Base-by-base conservation (phyloP, 92 coral and sea anemone species). In the Ricordea florida region DNA sequence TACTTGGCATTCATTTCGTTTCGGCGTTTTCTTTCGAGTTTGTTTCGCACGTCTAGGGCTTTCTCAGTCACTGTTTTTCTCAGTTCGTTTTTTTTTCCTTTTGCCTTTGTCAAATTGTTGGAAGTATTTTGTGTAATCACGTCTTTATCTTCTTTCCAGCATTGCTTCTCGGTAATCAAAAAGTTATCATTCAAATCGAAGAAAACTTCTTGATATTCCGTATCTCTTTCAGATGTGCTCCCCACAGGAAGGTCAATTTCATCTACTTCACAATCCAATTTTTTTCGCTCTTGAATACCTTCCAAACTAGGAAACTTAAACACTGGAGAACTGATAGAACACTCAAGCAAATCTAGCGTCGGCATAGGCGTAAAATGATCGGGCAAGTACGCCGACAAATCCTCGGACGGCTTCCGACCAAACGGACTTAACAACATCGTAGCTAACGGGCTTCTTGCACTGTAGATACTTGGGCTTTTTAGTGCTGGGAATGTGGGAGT, bases 1-100 rank as follows among this genome's bases (percentile, higher is more conserved):
- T 60, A 74, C 56, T 74, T 82, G 3, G 37, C 60, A 74, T 82
- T 82, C 77, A 82, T 57, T 16, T 61, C 70, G 35, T 46, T 74
- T 45, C 88, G 69, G 0, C 88, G 72, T 21, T 53, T 35, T 66
- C 88, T 33, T 52, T 82, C 88, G 22, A 69, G 60, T 37, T 27
- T 32, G 69, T 82, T 82, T 35, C 88, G 80, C 9, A 73, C 55
- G 34, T 47, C 34, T 6, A 73, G 5, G 10, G 29, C 33, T 6
- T 15, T 36, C 28, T 3, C 57, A 10, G 38, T 9, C 44, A 8
- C 20, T 24, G 1, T 45, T 20, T 44, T 13, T 37, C 20, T 61
- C 31, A 0, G 15, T 55, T 28, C 11, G 35, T 30, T n/a, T 55
- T 29, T 26, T 29, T 55, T 55, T 30, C 5, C 37, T 14, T 55